Conservation (phyloP, 2,888 invertebrate genomes). For the Diarsia dahlii region DNA sequence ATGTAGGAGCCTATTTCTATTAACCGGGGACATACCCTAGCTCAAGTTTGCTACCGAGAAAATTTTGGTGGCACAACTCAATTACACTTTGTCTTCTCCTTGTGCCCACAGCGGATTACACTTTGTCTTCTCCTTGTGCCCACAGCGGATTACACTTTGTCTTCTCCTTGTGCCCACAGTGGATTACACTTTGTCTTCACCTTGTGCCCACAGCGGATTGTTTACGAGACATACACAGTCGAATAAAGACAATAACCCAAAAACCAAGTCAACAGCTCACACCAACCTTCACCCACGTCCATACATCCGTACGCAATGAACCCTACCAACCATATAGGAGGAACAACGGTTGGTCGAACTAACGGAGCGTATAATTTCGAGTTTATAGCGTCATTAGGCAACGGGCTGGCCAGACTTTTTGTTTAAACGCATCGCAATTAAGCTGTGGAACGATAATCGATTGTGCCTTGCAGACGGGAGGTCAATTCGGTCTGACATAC, state of each 20-base stretch:
- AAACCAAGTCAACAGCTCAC: conserved; percentile 19
- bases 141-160: no score
- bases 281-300: conserved; percentile 41
- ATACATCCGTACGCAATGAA: conserved; percentile 71
- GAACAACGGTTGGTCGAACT: conserved; percentile 79
- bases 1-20: not conserved
- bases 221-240: not conserved
- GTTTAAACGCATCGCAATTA: conserved; percentile 84
- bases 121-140: no score
- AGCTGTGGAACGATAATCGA: conserved; percentile 87
- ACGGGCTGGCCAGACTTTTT: conserved; percentile 80
- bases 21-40: not conserved
- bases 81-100: no score
- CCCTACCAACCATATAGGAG: conserved; percentile 63
- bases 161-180: no score
- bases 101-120: no score
- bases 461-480: conserved; percentile 77
- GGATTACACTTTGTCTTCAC: no score
- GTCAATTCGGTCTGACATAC: conserved; percentile 63
- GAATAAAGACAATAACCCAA: not conserved
- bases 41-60: not conserved
- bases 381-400: conserved; percentile 87
- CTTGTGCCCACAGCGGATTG: not conserved
- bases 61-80: no score
- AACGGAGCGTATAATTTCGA: conserved; percentile 86